phyloP scores from a whole-genome alignment of 2,888 invertebrate genomes.

The Tetramorium bicarinatum region DNA sequence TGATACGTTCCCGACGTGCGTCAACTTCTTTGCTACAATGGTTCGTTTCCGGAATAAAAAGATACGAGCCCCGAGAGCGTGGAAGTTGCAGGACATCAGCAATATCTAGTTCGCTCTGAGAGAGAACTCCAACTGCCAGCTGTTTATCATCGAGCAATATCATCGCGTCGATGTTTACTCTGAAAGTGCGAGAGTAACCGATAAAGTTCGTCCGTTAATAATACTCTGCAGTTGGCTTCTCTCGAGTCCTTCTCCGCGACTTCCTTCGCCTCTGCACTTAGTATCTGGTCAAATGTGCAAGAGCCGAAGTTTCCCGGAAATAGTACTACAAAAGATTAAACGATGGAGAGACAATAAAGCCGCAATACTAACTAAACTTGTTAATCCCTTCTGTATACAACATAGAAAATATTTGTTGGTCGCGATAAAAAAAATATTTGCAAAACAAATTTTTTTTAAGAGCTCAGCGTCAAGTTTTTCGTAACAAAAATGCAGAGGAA shows the following conservation, averaged over 20 bases:
- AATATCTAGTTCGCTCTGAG: conserved; percentile 44
- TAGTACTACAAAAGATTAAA: conserved; percentile 21
- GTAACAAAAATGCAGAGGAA: not conserved
- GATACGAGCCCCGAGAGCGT: conserved; percentile 1
- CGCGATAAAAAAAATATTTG: not conserved
- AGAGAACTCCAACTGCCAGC: conserved; percentile 51
- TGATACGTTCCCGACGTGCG: not conserved
- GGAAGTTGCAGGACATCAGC: conserved; percentile 41
- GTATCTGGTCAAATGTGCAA: conserved; percentile 44
- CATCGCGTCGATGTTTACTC: conserved; percentile 69
- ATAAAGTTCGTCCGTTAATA: conserved; percentile 75
- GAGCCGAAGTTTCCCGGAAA: conserved; percentile 17
- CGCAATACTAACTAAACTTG: conserved; percentile 15
- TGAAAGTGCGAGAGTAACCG: conserved; percentile 65
- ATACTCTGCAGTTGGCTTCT: conserved; percentile 56
- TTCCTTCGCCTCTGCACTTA: conserved; percentile 10
- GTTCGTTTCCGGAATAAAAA: conserved; percentile 41
- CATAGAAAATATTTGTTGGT: not conserved
- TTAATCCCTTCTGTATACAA: not conserved
- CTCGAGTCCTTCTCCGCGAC: conserved; percentile 47
- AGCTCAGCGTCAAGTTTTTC: not conserved
- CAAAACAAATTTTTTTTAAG: not conserved
- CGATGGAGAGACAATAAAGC: conserved; percentile 18
- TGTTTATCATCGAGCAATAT: conserved; percentile 72
- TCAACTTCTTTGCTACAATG: conserved; percentile 20